Conservation (phyloP, 2,113 vertebrate species). For the Falcunculus frontatus region DNA sequence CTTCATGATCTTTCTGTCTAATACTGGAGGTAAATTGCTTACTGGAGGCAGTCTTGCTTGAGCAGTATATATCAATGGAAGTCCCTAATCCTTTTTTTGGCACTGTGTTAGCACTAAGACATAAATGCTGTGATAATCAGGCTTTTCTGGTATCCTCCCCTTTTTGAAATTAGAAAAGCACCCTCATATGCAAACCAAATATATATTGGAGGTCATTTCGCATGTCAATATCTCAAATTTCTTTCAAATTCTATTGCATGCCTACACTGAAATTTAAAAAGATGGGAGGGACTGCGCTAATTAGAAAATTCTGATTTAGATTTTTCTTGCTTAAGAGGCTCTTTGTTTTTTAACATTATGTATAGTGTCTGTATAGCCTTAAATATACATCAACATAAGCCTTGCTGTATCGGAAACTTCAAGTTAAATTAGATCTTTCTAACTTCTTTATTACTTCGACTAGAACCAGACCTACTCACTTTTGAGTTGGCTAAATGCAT, state of each 20-base stretch:
- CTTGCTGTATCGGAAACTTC: neutral
- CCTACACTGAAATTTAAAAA: neutral
- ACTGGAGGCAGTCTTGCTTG: neutral
- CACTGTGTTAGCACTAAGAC: neutral
- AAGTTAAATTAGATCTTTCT: neutral
- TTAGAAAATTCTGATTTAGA: neutral
- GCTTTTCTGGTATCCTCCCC: neutral
- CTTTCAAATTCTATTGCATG: neutral
- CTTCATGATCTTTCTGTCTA: neutral
- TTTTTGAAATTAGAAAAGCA: neutral
- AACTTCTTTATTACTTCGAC: neutral
- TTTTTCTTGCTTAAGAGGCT: neutral
- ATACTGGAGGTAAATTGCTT: neutral
- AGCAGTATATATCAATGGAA: neutral
- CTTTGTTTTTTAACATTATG: neutral
- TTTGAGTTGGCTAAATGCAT: neutral
- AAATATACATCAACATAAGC: neutral
- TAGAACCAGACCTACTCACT: neutral
- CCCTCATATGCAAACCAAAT: neutral
- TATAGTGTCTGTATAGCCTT: neutral
- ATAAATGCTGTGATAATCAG: neutral
- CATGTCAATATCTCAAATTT: neutral
- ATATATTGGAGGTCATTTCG: neutral
- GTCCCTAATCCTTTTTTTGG: neutral
- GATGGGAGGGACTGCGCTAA: neutral